Conservation (phyloP, 1,140 invertebrate genomes). For the Pseudobourletiella spinata region DNA sequence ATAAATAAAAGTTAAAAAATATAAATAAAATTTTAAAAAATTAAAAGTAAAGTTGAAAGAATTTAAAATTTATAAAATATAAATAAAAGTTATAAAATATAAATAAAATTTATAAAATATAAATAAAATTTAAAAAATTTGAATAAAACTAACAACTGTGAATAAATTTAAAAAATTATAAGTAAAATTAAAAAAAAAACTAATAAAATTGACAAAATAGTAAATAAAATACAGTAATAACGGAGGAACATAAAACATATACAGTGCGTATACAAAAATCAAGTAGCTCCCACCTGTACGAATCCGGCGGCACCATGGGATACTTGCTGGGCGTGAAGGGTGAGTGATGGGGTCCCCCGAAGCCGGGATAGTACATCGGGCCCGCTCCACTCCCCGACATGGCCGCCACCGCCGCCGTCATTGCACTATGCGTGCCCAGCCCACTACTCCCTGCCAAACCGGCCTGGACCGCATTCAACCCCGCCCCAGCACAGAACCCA, state of each 20-base stretch:
- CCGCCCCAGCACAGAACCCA: not conserved
- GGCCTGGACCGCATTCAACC: not conserved
- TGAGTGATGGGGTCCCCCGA: slow-evolving; percentile 27
- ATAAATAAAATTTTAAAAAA: too few relatives aligned
- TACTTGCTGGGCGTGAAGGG: slow-evolving; percentile 32
- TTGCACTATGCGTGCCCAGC: slow-evolving; percentile 8
- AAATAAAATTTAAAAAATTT: not conserved
- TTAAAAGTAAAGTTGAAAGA: too few relatives aligned
- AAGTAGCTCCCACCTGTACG: slow-evolving; percentile 31
- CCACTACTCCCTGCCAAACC: not conserved
- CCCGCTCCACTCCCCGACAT: not conserved
- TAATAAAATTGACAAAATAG: not conserved
- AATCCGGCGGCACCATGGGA: slow-evolving; percentile 34
- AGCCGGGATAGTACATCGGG: slow-evolving; percentile 22
- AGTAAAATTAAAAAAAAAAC: too few relatives aligned
- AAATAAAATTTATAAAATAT: too few relatives aligned
- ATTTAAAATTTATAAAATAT: too few relatives aligned
- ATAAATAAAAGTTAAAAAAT: too few relatives aligned
- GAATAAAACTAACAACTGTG: not conserved
- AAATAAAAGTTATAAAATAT: too few relatives aligned
- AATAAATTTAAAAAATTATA: not conserved
- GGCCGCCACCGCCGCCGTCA: slow-evolving; percentile 3
- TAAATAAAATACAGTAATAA: too few relatives aligned
- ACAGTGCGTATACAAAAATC: too few relatives aligned
- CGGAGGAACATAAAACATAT: too few relatives aligned